A percentile compares a stretch with the other conserved stretches of the same genome.
Evolutionary conservation across 2,888 invertebrate species (phyloP).

Genomic region (Pheosia gnoma): DNA sequence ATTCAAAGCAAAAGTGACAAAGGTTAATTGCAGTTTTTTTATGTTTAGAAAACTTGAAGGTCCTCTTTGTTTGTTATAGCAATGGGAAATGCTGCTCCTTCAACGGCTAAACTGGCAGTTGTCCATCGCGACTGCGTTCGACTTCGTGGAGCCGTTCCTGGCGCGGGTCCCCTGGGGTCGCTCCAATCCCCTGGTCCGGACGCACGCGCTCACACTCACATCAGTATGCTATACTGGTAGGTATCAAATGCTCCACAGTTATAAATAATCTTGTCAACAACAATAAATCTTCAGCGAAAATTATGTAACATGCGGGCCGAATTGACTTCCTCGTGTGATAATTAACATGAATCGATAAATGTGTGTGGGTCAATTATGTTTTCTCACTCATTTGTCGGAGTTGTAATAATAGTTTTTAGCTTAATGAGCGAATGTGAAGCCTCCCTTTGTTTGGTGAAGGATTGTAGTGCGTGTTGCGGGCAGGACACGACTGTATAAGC

Average conservation of each 20-base stretch:
- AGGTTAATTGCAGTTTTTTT: slow-evolving; percentile 19
- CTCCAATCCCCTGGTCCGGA: slow-evolving; percentile 85
- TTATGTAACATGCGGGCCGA: slow-evolving; percentile 63
- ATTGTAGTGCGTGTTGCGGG: slow-evolving; percentile 57
- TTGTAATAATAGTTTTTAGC: slow-evolving; percentile 28
- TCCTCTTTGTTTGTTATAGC: slow-evolving; percentile 79
- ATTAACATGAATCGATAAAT: slow-evolving; percentile 63
- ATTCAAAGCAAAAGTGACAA: slow-evolving; percentile 34
- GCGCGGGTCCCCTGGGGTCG: slow-evolving; percentile 86
- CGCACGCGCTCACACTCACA: slow-evolving; percentile 90
- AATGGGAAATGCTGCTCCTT: slow-evolving; percentile 91
- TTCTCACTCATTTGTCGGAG: slow-evolving; percentile 45
- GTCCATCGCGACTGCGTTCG: slow-evolving; percentile 90
- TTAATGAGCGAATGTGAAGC: slow-evolving; percentile 44
- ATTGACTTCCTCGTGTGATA: slow-evolving; percentile 54
- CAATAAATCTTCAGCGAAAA: slow-evolving; percentile 34
- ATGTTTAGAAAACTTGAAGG: slow-evolving; percentile 1
- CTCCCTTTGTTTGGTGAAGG: slow-evolving; percentile 67
- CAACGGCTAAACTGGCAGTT: slow-evolving; percentile 92
- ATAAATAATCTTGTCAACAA: slow-evolving; percentile 1
- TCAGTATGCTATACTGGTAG: slow-evolving; percentile 92
- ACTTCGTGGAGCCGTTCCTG: slow-evolving; percentile 92
- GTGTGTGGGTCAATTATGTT: slow-evolving; percentile 41
- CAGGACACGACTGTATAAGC: slow-evolving; percentile 48
- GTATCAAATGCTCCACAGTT: slow-evolving; percentile 35